Percentiles rank a stretch among this genome's conserved stretches.
Evolutionary conservation across 1,140 invertebrate genomes (phyloP).

Genomic region (Drosophila saltans): DNA sequence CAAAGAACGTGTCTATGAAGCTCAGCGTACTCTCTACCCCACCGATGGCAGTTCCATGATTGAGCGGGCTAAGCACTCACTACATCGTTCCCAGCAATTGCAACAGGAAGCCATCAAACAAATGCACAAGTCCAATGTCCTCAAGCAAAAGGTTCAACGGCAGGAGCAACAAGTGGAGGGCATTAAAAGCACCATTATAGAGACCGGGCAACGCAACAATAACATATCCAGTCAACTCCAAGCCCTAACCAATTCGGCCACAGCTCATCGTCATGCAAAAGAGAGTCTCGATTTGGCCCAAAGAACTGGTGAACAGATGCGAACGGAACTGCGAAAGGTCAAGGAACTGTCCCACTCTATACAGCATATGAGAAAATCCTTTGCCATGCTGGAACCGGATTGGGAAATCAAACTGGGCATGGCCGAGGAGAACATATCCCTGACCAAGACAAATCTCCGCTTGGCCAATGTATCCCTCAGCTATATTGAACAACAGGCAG

Average conservation of each 20-base stretch:
- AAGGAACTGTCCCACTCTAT: constrained; percentile 84
- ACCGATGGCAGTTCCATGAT: constrained; percentile 83
- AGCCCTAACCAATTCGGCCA: constrained; percentile 40
- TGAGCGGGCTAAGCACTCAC: constrained; percentile 82
- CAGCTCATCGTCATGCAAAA: constrained; percentile 72
- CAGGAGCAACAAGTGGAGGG: constrained; percentile 84
- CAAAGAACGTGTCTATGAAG: constrained; percentile 84
- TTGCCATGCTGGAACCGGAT: constrained; percentile 85
- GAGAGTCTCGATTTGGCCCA: constrained; percentile 83
- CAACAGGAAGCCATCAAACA: constrained; percentile 83
- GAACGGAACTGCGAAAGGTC: constrained; percentile 84
- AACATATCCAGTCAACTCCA: constrained; percentile 82
- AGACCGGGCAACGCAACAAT: constrained; percentile 85
- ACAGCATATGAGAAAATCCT: constrained; percentile 84
- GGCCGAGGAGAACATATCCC: constrained; percentile 80
- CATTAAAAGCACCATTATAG: constrained; percentile 84
- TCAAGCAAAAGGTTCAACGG: constrained; percentile 79
- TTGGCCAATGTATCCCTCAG: constrained; percentile 84
- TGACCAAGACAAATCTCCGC: constrained; percentile 74
- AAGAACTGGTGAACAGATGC: constrained; percentile 84
- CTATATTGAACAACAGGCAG: constrained; percentile 83
- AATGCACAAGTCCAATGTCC: constrained; percentile 82
- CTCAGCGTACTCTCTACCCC: constrained; percentile 73
- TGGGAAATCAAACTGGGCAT: constrained; percentile 84
- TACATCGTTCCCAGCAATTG: constrained; percentile 82